Evolutionary conservation across 2,888 invertebrate species (phyloP).

Genomic region (Trypoxylon attenuatum): DNA sequence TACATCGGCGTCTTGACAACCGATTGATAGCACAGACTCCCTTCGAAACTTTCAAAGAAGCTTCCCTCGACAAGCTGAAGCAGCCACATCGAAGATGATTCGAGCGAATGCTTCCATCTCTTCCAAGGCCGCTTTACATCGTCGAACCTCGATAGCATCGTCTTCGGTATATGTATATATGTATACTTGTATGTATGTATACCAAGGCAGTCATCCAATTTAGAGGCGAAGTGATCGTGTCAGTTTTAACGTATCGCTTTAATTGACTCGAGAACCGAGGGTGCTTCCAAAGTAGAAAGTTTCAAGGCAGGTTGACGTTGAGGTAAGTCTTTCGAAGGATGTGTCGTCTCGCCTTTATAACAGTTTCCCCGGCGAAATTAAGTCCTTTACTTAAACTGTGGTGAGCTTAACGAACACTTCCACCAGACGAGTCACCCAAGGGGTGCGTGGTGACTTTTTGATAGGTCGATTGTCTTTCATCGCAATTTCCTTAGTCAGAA

Average conservation of each 20-base stretch:
- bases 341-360: not conserved
- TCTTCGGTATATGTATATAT: no score
- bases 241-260: not conserved
- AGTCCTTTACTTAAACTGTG: not conserved
- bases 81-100: constrained; percentile 1
- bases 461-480: no score
- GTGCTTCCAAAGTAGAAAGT: not conserved
- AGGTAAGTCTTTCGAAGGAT: not conserved
- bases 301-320: not conserved
- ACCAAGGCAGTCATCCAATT: no score
- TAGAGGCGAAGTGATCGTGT: not conserved
- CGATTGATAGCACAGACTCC: constrained; percentile 20
- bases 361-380: not conserved
- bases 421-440: constrained; percentile 4
- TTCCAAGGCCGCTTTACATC: no score
- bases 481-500: no score
- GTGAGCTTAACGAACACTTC: constrained; percentile 15
- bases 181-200: no score
- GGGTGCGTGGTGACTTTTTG: not conserved
- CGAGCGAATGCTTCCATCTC: no score
- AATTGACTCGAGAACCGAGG: not conserved
- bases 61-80: constrained; percentile 9
- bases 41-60: constrained; percentile 21
- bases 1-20: constrained; percentile 13
- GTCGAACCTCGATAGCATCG: no score